Evolutionary conservation across 2,888 invertebrate genomes (phyloP).

Genomic region (Entomobrya multifasciata): DNA sequence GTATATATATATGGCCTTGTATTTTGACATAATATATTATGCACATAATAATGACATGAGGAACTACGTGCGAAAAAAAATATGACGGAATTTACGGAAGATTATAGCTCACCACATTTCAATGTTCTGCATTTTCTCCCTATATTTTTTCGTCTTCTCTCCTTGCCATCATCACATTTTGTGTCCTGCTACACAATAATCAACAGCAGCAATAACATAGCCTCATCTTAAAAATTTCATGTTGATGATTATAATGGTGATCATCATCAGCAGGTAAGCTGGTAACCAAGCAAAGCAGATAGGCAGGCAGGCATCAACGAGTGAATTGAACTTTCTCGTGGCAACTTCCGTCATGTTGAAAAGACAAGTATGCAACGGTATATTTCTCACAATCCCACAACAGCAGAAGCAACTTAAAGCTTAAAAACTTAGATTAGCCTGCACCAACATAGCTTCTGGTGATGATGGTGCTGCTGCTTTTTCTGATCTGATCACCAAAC

Average conservation of each 20-base stretch:
- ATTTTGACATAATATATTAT: conserved; percentile 33
- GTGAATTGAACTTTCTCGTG: conserved; percentile 77
- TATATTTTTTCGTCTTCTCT: conserved; percentile 16
- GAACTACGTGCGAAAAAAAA: conserved; percentile 13
- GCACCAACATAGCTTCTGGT: conserved; percentile 73
- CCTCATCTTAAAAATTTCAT: too few relatives aligned
- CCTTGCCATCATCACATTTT: conserved; percentile 28
- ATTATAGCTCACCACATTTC: too few relatives aligned
- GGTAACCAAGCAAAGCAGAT: background rate
- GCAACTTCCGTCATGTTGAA: conserved; percentile 77
- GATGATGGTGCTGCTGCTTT: conserved; percentile 51
- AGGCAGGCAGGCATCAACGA: conserved; percentile 68
- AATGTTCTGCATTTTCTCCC: conserved; percentile 25
- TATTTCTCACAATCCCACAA: conserved; percentile 73
- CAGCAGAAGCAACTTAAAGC: conserved; percentile 21
- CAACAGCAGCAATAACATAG: conserved; percentile 18
- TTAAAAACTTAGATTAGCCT: conserved; percentile 48
- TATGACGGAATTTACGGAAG: conserved; percentile 30
- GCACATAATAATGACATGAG: conserved; percentile 26
- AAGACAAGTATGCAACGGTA: conserved; percentile 76
- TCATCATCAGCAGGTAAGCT: conserved; percentile 14
- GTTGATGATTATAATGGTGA: conserved; percentile 55
- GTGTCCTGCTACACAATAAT: conserved; percentile 18
- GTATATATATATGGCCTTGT: background rate
- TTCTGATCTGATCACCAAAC: conserved; percentile 42